phyloP scores from a whole-genome alignment of 2,888 invertebrate genomes.

The Blastobasis lacticolella region DNA sequence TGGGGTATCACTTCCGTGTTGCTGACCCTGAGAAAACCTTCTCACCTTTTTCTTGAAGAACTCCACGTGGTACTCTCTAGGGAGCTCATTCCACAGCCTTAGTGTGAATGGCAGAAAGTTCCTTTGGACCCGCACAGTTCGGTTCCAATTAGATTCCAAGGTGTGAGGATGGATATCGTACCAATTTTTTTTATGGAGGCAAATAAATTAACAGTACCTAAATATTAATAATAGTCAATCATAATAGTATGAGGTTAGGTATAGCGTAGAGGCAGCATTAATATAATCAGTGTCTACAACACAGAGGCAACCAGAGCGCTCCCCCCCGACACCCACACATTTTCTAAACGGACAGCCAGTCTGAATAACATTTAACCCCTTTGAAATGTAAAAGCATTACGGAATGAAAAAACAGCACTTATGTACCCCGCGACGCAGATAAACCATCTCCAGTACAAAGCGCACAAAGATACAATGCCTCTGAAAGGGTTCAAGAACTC shows the following conservation, averaged over 20 bases:
- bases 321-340: constrained; percentile 65
- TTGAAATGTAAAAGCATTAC: constrained; percentile 75
- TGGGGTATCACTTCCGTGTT: too few relatives aligned
- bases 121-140: too few relatives aligned
- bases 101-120: too few relatives aligned
- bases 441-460: constrained; percentile 74
- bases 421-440: constrained; percentile 72
- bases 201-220: too few relatives aligned
- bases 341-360: constrained; percentile 63
- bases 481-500: constrained; percentile 75
- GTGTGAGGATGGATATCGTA: background rate
- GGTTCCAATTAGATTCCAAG: too few relatives aligned
- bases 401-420: constrained; percentile 75
- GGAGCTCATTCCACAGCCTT: too few relatives aligned
- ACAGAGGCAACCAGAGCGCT: constrained; percentile 24
- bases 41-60: too few relatives aligned
- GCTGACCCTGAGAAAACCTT: too few relatives aligned
- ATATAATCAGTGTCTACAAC: constrained; percentile 7
- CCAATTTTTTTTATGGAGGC: too few relatives aligned
- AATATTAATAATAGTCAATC: background rate
- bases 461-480: constrained; percentile 75
- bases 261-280: background rate
- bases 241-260: background rate
- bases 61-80: too few relatives aligned
- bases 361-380: constrained; percentile 75